Evolutionary conservation across 2,113 vertebrate genomes (phyloP).

Genomic region (Electrona antarctica): DNA sequence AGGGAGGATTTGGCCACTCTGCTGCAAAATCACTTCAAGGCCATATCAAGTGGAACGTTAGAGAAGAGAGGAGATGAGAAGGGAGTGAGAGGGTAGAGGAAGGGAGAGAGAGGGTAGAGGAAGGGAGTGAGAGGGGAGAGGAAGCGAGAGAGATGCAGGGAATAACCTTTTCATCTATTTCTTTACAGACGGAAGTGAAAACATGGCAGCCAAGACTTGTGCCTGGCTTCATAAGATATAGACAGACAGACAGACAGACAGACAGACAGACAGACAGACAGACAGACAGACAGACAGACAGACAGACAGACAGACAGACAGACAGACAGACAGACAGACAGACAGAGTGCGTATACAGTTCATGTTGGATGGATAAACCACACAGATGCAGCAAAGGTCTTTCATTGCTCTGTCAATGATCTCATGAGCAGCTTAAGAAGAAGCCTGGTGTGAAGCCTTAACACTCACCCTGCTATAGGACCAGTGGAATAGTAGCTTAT

Average conservation of each 20-base stretch:
- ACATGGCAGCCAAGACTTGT: not conserved
- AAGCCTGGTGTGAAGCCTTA: too few species aligned
- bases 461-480: too few species aligned
- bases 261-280: too few species aligned
- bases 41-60: constrained; percentile 3
- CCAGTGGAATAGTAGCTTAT: too few species aligned
- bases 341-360: constrained; percentile 3
- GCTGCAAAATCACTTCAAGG: constrained; percentile 42
- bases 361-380: not conserved
- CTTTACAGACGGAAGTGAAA: constrained; percentile 11
- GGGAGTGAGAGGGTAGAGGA: not conserved
- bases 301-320: too few species aligned
- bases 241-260: too few species aligned
- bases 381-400: not conserved
- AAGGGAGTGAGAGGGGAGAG: not conserved
- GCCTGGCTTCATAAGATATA: not conserved
- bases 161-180: constrained; percentile 4
- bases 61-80: not conserved
- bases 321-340: too few species aligned
- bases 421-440: constrained; percentile 1
- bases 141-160: not conserved
- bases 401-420: constrained; percentile 21
- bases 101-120: not conserved
- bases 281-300: too few species aligned
- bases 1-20: constrained; percentile 39